A percentile compares a stretch with the other conserved stretches of the same genome.
Evolutionary conservation across 2,113 vertebrate genomes (phyloP).

Genomic region (Poecile atricapillus): DNA sequence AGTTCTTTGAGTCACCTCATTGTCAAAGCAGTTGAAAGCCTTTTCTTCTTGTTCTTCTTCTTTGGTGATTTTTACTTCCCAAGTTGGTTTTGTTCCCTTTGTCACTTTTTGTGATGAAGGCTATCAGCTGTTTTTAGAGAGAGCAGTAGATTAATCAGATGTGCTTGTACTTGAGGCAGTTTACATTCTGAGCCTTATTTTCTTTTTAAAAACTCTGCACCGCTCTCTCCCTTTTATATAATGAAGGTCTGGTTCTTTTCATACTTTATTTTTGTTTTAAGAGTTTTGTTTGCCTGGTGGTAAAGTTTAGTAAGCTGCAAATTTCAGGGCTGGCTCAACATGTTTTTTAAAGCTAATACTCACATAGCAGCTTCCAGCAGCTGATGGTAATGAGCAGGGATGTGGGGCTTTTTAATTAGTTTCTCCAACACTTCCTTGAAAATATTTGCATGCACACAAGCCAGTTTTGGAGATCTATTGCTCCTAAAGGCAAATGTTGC

Average conservation of each 20-base stretch:
- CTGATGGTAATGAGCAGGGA: constrained; percentile 10
- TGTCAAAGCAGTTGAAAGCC: constrained; percentile 52
- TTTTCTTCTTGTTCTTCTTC: constrained; percentile 42
- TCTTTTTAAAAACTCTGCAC: not conserved
- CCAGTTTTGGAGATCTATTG: not conserved
- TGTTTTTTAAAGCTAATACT: not conserved
- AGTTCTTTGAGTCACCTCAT: constrained; percentile 41
- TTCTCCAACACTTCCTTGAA: not conserved
- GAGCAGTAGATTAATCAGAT: constrained; percentile 8
- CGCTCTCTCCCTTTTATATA: not conserved
- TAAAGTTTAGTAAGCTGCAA: not conserved
- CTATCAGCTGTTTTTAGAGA: constrained; percentile 35
- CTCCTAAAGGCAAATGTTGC: not conserved
- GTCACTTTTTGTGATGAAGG: constrained; percentile 24
- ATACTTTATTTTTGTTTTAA: not conserved
- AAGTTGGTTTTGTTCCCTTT: constrained; percentile 58
- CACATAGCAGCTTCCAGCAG: not conserved
- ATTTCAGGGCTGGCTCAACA: not conserved
- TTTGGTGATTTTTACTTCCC: constrained; percentile 53
- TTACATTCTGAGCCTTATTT: not conserved
- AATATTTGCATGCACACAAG: constrained; percentile 9
- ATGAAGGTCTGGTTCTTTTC: not conserved
- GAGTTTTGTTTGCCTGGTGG: not conserved
- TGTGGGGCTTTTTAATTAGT: constrained; percentile 28
- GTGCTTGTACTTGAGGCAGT: not conserved